Conservation (phyloP, 2,888 invertebrate genomes). For the Lapara coniferarum region DNA sequence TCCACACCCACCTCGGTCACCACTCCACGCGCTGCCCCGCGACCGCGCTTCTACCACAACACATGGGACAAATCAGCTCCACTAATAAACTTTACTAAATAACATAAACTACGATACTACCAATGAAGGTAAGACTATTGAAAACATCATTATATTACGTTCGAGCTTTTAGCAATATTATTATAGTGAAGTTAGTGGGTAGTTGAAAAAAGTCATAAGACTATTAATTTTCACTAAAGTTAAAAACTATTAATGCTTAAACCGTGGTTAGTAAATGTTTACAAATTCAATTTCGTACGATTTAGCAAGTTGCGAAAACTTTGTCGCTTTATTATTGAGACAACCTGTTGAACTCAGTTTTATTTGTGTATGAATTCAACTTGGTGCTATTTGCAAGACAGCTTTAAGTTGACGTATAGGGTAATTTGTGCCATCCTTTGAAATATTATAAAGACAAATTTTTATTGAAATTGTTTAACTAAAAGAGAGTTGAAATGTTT, state of each 20-base stretch:
- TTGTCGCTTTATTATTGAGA: constrained; percentile 46
- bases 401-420: constrained; percentile 32
- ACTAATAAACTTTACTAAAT: constrained; percentile 26
- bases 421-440: background rate
- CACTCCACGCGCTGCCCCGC: constrained; percentile 35
- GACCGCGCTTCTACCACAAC: constrained; percentile 35
- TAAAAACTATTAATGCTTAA: background rate
- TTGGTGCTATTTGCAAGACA: constrained; percentile 44
- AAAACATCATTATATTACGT: background rate
- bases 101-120: background rate
- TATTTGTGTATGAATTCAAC: constrained; percentile 37
- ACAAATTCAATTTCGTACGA: constrained; percentile 32
- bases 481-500: constrained; percentile 1
- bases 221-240: background rate
- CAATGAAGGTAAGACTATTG: constrained; percentile 7
- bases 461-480: constrained; percentile 9
- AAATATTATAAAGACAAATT: constrained; percentile 1
- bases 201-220: constrained; percentile 7
- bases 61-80: constrained; percentile 32
- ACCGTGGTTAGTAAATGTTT: background rate
- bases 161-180: no score
- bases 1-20: constrained; percentile 43
- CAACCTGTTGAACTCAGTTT: constrained; percentile 62
- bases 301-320: constrained; percentile 43
- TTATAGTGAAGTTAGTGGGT: background rate